These are phyloP conservation scores for Onchidella celtica DNA, from an alignment of 2,888 invertebrate genomes.

Conservation along the genomic window DNA sequence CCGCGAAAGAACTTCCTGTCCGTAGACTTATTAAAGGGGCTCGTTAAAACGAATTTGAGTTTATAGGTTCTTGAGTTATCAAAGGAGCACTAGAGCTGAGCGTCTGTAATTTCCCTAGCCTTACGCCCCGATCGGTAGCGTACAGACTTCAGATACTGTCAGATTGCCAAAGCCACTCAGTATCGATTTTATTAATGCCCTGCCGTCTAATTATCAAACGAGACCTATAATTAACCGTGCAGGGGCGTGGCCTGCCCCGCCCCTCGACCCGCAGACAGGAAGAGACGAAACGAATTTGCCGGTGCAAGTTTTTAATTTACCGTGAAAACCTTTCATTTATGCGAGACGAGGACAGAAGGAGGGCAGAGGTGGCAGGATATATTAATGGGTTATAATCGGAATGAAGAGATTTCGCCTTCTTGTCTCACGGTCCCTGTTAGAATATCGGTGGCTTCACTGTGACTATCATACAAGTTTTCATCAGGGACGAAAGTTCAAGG, in stretches of 20 bases:
- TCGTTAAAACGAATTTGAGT: no score
- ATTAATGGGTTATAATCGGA: conserved; percentile 4
- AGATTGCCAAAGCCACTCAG: conserved; percentile 20
- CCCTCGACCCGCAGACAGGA: conserved; percentile 36
- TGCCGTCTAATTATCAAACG: conserved; percentile 43
- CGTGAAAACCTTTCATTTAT: conserved; percentile 22
- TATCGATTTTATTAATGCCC: conserved; percentile 13
- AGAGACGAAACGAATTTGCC: conserved; percentile 38
- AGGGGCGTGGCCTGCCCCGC: background rate
- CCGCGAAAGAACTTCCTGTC: no score
- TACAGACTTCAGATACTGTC: conserved; percentile 14
- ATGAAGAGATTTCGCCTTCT: background rate
- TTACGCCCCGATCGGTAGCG: no score
- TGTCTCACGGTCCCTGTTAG: no score
- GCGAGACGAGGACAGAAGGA: conserved; percentile 11
- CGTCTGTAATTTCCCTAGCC: no score
- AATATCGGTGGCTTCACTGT: no score
- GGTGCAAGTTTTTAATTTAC: conserved; percentile 42
- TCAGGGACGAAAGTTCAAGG: no score
- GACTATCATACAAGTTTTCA: no score
- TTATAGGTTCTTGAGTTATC: no score
- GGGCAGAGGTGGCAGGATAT: conserved; percentile 17
- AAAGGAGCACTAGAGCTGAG: no score
- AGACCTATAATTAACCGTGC: conserved; percentile 38
- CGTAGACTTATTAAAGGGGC: no score